Conservation (phyloP, 2,888 invertebrate species). For the Apamea epomidion region DNA sequence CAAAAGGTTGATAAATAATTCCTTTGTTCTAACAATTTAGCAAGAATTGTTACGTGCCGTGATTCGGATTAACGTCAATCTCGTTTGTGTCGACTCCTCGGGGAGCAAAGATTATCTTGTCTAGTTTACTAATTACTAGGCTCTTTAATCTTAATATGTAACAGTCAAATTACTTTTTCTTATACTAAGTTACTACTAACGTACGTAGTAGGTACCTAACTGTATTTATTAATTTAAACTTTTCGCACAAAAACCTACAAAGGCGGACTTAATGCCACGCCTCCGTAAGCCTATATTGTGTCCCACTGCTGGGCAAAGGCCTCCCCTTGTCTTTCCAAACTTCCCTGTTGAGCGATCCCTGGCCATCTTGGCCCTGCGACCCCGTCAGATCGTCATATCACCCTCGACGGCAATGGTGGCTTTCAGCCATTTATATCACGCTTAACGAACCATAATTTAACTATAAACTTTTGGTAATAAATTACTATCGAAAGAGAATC, state of each 20-base stretch:
- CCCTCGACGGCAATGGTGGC: no score
- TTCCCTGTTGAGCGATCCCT: no score
- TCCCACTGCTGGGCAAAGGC: no score
- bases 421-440: background rate
- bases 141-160: constrained; percentile 27
- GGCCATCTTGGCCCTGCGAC: no score
- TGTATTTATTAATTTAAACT: no score
- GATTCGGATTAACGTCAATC: constrained; percentile 22
- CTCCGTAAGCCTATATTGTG: background rate
- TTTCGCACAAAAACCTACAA: no score
- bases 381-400: no score
- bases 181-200: background rate
- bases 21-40: background rate
- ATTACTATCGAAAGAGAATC: background rate
- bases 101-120: constrained; percentile 28
- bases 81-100: background rate
- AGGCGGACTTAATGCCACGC: background rate
- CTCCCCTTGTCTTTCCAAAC: no score
- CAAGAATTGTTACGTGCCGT: background rate
- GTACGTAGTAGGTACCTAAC: background rate
- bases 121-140: constrained; percentile 19
- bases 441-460: background rate
- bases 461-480: background rate
- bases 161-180: background rate
- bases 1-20: constrained; percentile 5